Conservation (phyloP, 2,888 invertebrate genomes). For the Alcis repandata region DNA sequence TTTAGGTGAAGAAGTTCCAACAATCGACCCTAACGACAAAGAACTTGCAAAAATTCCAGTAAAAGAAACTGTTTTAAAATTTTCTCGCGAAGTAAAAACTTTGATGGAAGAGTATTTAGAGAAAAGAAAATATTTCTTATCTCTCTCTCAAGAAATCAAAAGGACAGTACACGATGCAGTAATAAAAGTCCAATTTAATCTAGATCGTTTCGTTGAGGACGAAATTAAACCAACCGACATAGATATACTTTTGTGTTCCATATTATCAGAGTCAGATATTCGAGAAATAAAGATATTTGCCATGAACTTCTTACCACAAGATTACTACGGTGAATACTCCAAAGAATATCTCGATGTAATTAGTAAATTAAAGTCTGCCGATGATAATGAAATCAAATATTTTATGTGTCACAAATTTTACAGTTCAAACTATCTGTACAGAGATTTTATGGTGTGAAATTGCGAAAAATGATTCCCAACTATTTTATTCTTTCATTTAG, state of each 20-base stretch:
- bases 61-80: background rate
- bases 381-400: constrained; percentile 52
- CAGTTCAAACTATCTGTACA: constrained; percentile 5
- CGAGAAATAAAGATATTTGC: constrained; percentile 52
- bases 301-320: constrained; percentile 50
- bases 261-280: too few relatives aligned
- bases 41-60: too few relatives aligned
- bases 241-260: too few relatives aligned
- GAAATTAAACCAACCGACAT: too few relatives aligned
- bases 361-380: constrained; percentile 46
- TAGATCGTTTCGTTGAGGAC: too few relatives aligned
- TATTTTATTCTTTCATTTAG: too few relatives aligned
- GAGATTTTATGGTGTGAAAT: too few relatives aligned
- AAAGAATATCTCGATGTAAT: constrained; percentile 36
- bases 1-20: background rate
- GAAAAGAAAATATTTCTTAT: background rate
- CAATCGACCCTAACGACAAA: background rate
- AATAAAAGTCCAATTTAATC: too few relatives aligned
- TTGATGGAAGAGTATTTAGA: constrained; percentile 15
- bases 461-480: too few relatives aligned
- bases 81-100: background rate
- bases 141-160: constrained; percentile 3
- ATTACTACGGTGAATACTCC: constrained; percentile 8
- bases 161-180: background rate
- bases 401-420: constrained; percentile 50